phyloP scores from a whole-genome alignment of 1,140 invertebrate genomes.

The Radopholus similis region DNA sequence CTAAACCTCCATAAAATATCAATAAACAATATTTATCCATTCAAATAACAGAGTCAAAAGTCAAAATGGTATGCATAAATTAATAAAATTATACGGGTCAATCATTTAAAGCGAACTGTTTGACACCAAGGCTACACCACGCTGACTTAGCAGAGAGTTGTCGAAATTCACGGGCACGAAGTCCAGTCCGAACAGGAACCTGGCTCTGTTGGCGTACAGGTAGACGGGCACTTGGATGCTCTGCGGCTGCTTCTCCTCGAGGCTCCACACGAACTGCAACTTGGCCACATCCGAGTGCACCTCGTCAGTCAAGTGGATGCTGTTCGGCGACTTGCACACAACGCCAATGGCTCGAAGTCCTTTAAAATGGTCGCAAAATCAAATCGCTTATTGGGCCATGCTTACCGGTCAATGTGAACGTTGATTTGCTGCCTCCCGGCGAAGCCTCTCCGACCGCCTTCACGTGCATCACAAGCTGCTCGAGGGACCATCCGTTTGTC shows the following conservation, averaged over 20 bases:
- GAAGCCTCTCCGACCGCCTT: slow-evolving; percentile 62
- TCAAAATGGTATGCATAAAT: no score
- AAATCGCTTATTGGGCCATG: background rate
- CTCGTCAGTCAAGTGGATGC: slow-evolving; percentile 34
- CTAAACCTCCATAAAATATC: background rate
- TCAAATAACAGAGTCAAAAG: no score
- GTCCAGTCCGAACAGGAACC: slow-evolving; percentile 90
- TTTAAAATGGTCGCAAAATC: slow-evolving; percentile 13
- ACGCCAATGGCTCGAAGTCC: slow-evolving; percentile 41
- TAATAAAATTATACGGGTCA: no score
- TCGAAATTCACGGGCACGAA: slow-evolving; percentile 80
- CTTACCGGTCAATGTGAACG: background rate
- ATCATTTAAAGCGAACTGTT: slow-evolving; percentile 26
- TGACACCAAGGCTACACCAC: slow-evolving; percentile 76
- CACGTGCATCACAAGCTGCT: slow-evolving; percentile 84
- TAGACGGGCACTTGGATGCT: slow-evolving; percentile 80
- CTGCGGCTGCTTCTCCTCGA: background rate
- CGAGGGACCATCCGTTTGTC: slow-evolving; percentile 74
- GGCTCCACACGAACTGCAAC: slow-evolving; percentile 46
- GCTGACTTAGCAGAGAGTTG: slow-evolving; percentile 85
- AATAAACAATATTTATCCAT: background rate
- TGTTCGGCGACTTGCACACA: slow-evolving; percentile 18
- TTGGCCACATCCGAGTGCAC: slow-evolving; percentile 30
- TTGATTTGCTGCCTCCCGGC: background rate
- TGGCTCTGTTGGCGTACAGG: slow-evolving; percentile 86